Evolutionary conservation across 2,797 vertebrate species (phyloP).

Genomic region (Cryptoprocta ferox): DNA sequence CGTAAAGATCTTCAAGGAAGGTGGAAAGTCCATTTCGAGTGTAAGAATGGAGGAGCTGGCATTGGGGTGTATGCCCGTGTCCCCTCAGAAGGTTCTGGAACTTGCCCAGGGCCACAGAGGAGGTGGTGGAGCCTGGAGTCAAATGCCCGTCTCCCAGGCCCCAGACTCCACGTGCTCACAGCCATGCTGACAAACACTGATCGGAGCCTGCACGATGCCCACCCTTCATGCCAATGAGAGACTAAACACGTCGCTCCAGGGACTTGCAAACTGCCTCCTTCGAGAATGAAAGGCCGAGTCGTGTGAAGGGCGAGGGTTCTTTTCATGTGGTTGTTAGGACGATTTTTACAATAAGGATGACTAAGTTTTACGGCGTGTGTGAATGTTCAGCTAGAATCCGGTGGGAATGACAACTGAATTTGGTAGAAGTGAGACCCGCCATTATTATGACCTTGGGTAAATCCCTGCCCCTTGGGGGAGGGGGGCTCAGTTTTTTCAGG

Average conservation of each 20-base stretch:
- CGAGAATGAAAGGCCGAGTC: rapidly evolving
- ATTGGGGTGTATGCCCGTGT: rapidly evolving
- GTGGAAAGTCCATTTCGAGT: neutral
- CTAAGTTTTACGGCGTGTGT: constrained; percentile 13
- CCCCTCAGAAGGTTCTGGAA: neutral
- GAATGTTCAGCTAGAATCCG: constrained; percentile 28
- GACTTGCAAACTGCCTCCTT: neutral
- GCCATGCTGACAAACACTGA: rapidly evolving
- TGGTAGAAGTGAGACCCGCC: neutral
- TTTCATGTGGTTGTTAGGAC: constrained; percentile 45
- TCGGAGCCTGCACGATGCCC: neutral
- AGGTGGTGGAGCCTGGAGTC: neutral
- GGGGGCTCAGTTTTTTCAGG: neutral
- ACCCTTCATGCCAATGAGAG: rapidly evolving
- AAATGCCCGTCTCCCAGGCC: neutral
- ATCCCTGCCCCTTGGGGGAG: neutral
- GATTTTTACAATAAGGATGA: constrained; percentile 49
- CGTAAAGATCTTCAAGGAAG: neutral
- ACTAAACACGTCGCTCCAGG: rapidly evolving
- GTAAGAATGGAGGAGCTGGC: neutral
- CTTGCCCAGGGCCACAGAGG: neutral
- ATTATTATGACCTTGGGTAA: neutral
- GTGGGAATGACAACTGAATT: neutral
- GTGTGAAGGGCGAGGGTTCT: neutral
- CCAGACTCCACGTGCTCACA: no score